These are phyloP conservation scores for Cantharis rustica DNA, from an alignment of 2,888 invertebrate species.

Conservation along the genomic window DNA sequence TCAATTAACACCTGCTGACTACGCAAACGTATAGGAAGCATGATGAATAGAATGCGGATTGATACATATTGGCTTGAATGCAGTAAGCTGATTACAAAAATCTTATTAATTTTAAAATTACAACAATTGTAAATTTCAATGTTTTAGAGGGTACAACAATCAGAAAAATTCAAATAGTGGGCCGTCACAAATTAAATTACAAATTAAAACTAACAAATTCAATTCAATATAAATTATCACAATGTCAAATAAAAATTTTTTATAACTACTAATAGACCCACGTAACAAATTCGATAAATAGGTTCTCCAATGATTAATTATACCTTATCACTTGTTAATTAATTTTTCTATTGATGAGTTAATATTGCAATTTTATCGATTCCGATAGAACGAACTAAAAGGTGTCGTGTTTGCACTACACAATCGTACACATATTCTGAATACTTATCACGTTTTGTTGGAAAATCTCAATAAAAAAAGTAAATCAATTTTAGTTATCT, in stretches of 20 bases:
- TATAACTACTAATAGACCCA: slow-evolving; percentile 5
- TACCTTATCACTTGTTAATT: background rate
- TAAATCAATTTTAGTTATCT: background rate
- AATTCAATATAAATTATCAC: slow-evolving; percentile 18
- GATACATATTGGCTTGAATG: background rate
- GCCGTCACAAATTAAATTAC: slow-evolving; percentile 13
- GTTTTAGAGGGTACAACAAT: background rate
- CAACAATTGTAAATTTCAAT: background rate
- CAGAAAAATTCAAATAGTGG: slow-evolving; percentile 2
- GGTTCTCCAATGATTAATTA: background rate
- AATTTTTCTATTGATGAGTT: background rate
- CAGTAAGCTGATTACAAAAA: background rate
- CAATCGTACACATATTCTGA: background rate
- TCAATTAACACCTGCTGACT: background rate
- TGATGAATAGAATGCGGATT: background rate
- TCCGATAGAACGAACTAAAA: background rate
- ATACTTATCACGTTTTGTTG: background rate
- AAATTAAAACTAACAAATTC: slow-evolving; percentile 18
- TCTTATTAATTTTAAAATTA: background rate
- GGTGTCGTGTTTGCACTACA: too few relatives aligned
- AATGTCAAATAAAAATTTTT: slow-evolving; percentile 14
- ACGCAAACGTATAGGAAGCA: background rate
- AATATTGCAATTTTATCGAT: background rate
- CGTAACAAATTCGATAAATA: background rate
- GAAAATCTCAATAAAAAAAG: background rate